Evolutionary conservation across 2,113 vertebrate genomes (phyloP), one percentile per base, ranked within the genome.

Genomic region (Propithecus coquereli): DNA sequence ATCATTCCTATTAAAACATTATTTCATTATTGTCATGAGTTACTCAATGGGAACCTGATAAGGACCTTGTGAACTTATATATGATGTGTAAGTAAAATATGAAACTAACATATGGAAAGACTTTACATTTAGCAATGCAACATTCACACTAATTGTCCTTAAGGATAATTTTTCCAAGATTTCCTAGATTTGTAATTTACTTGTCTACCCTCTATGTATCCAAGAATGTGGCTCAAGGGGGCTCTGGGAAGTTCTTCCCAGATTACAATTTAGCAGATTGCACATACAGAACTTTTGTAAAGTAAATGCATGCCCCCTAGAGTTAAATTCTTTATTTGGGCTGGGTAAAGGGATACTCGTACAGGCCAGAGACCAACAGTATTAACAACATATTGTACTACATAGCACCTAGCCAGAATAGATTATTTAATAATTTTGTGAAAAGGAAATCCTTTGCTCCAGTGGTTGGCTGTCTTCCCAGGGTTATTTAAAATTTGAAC

Each of bases 401-500:
- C 2, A 71, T 18, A 54, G 25, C 11, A 80, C 6, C 34, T 80
- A 25, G 22, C 20, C 34, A 77, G 71, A 92, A 71, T 34, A 88
- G 12, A 8, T 90, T 47, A 13, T 77, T 95, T 77, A 82, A 70
- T 80, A 82, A 65, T 84, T 93, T 52, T 90, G 34, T 52, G 17
- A 14, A 50, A 70, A 87, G 86, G 5, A 91, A 82, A 63, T 63
- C 61, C 61, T 63, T 30, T 5, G 27, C 61, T 63, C 27, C 61
- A 12, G 27, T 63, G 27, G 27, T 63, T 63, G 61, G 25, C 63
- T 74, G 12, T 79, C 27, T 91, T 94, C 43, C 61, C 74, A 88
- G n/a, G 32, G 13, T 95, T 87, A 66, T 91, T 94, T 94, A 61
- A 54, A 54, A 65, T 66, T 87, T 87, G 61, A 90, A 34, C 45